Base-by-base conservation (phyloP, 2,113 vertebrate genomes). In the Erpornis zantholeuca region DNA sequence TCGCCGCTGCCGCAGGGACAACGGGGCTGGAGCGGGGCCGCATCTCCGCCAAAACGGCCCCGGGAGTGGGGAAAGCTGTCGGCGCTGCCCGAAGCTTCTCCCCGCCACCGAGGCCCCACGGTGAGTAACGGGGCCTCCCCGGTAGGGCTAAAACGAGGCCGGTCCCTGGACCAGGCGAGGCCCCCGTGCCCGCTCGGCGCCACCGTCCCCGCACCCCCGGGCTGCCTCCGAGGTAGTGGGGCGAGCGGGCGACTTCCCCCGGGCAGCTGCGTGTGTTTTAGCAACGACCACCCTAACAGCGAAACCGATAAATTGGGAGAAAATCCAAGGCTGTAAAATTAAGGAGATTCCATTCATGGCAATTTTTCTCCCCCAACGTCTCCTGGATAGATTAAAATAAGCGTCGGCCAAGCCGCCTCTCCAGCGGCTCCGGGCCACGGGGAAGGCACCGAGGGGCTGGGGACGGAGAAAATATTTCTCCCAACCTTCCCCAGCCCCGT, bases 241-340 rank as follows among this genome's bases (percentile, higher is more conserved):
- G 53, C 4, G 8, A 23, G 29, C 18, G 12, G 77, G 38, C 6
- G 4, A 3, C 44, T 59, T 59, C 24, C 27, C 15, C 27, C 3
- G 10, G 68, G 28, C 71, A 14, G 21, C 54, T 9, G 31, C 7
- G 25, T 59, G 15, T 47, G 2, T 6, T 35, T 27, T 0, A 21
- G 45, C 64, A 27, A 59, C 18, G 24, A 52, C 20, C 72, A 53
- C 53, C 84, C 64, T 7, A 38, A 69, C 29, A 64, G 57, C 16
- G 10, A 52, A 45, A 52, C 29, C 27, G 5, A 65, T 56, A 81
- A 78, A 94, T 81, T 40, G 50, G 52, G 70, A 73, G 56, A 63
- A 91, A 91, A 90, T 78, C 25, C 69, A 63, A 38, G 79, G 88
- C 52, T 6, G 11, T 50, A 71, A 94, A 93, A 94, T 92, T 53